Evolutionary conservation across 35 echinoderm and acorn worm species (phyloP).

Genomic region (Hemicentrotus pulcherrimus): DNA sequence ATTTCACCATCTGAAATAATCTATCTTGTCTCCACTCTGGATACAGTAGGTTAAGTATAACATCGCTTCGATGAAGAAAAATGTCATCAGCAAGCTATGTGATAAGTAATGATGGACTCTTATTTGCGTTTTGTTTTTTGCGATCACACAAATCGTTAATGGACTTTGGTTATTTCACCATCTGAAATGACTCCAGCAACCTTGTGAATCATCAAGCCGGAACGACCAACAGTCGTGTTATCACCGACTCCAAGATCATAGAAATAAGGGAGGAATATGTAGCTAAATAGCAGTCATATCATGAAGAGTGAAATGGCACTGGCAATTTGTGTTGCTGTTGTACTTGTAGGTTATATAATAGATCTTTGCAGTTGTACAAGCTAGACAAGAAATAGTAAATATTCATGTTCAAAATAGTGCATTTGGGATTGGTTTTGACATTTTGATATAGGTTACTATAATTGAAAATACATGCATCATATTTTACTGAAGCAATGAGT

Average conservation of each 20-base stretch:
- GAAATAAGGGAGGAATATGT: not conserved
- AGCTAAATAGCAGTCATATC: not conserved
- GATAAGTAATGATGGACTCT: not conserved
- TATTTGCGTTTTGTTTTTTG: not conserved
- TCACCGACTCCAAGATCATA: too few relatives aligned
- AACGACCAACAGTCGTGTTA: too few relatives aligned
- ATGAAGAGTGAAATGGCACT: constrained; percentile 47
- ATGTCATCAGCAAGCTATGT: not conserved
- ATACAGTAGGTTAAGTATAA: not conserved
- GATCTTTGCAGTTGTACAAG: not conserved
- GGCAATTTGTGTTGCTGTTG: constrained; percentile 22
- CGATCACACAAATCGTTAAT: not conserved
- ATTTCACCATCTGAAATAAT: constrained; percentile 13
- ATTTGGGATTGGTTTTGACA: not conserved
- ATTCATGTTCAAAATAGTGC: not conserved
- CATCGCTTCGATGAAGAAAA: not conserved
- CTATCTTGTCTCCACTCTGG: not conserved
- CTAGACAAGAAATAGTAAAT: not conserved
- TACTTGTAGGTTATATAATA: not conserved
- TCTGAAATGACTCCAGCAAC: not conserved
- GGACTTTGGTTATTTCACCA: not conserved
- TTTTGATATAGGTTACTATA: not conserved
- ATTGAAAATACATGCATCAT: not conserved
- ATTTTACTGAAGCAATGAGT: too few relatives aligned
- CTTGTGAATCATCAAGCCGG: not conserved